A percentile compares a stretch with the other conserved stretches of the same genome.
Conservation (phyloP, 2,113 vertebrate species). For the Gnathonemus longibarbis region DNA sequence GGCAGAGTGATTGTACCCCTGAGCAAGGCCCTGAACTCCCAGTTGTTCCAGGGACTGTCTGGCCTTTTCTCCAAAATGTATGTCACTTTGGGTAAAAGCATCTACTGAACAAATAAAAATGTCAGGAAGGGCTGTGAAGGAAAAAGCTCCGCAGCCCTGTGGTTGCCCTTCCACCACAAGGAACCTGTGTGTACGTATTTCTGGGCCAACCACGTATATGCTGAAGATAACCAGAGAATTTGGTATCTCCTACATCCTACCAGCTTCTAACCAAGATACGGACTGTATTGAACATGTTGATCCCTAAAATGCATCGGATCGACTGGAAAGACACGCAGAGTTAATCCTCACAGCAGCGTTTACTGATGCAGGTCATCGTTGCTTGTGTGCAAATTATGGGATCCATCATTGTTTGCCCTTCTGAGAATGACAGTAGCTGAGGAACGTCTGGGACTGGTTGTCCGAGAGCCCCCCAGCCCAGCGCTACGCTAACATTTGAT, state of each 20-base stretch:
- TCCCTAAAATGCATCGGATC: not conserved
- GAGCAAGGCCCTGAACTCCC: not conserved
- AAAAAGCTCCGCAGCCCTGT: not conserved
- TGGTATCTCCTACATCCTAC: not conserved
- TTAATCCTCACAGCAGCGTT: not conserved
- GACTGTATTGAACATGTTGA: not conserved
- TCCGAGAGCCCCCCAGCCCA: not conserved
- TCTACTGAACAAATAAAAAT: not conserved
- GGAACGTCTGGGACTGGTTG: not conserved
- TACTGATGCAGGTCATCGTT: not conserved
- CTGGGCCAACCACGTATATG: not conserved
- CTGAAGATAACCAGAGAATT: not conserved
- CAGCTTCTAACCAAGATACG: not conserved
- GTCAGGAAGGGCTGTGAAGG: not conserved
- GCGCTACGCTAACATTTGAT: not conserved
- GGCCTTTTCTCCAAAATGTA: not conserved
- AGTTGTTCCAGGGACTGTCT: not conserved
- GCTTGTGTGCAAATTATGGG: not conserved
- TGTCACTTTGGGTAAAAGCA: not conserved
- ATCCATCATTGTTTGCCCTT: not conserved
- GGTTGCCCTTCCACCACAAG: not conserved
- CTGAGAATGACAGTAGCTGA: not conserved
- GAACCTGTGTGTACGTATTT: not conserved
- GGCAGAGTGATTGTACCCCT: not conserved
- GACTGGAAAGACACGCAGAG: not conserved